A percentile compares a stretch with the other conserved stretches of the same genome.
Evolutionary conservation across 2,888 invertebrate genomes (phyloP).

Genomic region (Nymphalis c-album): DNA sequence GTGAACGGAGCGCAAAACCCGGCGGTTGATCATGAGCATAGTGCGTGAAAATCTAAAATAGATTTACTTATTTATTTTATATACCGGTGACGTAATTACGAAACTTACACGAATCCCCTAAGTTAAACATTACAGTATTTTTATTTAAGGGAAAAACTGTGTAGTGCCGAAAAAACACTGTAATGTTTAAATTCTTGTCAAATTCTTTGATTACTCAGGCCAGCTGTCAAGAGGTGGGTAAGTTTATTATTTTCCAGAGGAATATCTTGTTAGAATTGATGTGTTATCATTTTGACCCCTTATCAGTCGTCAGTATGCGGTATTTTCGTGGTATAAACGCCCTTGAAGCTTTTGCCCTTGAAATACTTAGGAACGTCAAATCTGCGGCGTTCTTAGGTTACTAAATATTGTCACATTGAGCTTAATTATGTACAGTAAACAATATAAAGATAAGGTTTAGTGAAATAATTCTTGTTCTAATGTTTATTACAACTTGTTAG

Average conservation of each 20-base stretch:
- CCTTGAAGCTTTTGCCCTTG: conserved; percentile 75
- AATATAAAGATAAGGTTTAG: conserved; percentile 16
- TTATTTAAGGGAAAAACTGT: conserved; percentile 51
- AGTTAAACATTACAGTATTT: conserved; percentile 59
- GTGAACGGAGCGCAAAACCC: conserved; percentile 52
- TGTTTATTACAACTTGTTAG: conserved; percentile 49
- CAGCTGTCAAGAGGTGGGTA: conserved; percentile 90
- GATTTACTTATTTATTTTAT: conserved; percentile 69
- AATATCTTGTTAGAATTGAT: conserved; percentile 17
- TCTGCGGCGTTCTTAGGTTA: conserved; percentile 41
- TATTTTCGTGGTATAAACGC: conserved; percentile 46
- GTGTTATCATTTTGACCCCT: conserved; percentile 19
- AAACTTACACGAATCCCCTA: conserved; percentile 56
- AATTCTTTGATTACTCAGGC: conserved; percentile 83
- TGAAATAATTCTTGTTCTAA: conserved; percentile 5
- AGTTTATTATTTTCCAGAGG: conserved; percentile 66
- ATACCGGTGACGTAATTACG: conserved; percentile 68
- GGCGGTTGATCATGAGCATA: conserved; percentile 70
- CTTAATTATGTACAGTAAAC: conserved; percentile 10
- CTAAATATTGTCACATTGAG: conserved; percentile 2
- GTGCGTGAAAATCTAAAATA: conserved; percentile 76
- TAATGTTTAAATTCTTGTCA: conserved; percentile 84
- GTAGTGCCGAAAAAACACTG: conserved; percentile 70
- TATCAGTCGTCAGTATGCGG: conserved; percentile 39
- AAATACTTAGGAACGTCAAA: conserved; percentile 58